Conservation (phyloP, 2,797 vertebrate genomes). For the Pristis pectinata region DNA sequence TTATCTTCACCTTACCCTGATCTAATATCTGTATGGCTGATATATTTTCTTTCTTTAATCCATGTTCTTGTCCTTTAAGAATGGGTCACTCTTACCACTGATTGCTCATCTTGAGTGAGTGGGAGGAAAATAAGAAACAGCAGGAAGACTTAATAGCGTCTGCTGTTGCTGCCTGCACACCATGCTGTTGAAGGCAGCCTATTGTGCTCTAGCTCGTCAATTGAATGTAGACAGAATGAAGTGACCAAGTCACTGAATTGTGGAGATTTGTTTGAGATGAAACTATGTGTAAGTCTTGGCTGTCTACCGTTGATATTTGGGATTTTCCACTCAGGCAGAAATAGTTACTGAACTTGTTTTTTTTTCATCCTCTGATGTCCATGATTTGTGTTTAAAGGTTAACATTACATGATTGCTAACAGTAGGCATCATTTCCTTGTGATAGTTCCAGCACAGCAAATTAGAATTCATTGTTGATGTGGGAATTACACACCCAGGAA, state of each 20-base stretch:
- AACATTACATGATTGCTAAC: background rate
- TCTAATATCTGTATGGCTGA: background rate
- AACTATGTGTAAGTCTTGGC: background rate
- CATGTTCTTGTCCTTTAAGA: background rate
- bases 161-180: background rate
- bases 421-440: conserved; percentile 56
- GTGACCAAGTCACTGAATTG: background rate
- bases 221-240: background rate
- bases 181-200: background rate
- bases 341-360: conserved; percentile 41
- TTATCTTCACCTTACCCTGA: background rate
- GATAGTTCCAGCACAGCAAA: conserved; percentile 42
- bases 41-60: conserved; percentile 11
- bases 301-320: conserved; percentile 60
- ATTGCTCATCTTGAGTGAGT: background rate
- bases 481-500: background rate
- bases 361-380: conserved; percentile 45
- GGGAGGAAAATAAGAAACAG: background rate
- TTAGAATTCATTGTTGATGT: background rate
- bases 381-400: conserved; percentile 52
- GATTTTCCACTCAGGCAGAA: conserved; percentile 45
- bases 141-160: background rate
- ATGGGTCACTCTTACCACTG: background rate
- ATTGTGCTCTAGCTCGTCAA: background rate
- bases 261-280: background rate